Conservation (phyloP, 2,888 invertebrate genomes). For the Amphipoea lucens region DNA sequence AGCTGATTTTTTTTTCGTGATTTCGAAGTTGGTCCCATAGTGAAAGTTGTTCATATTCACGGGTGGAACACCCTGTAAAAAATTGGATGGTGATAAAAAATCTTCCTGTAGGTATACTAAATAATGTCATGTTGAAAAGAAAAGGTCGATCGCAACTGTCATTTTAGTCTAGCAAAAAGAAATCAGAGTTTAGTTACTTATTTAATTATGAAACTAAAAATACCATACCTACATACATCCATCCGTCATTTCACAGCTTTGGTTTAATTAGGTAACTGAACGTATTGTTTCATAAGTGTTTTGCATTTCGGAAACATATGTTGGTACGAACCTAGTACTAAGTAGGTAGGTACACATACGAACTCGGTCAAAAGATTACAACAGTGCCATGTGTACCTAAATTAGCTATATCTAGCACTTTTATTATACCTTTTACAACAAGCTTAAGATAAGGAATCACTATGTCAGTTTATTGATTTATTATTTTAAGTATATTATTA, state of each 20-base stretch:
- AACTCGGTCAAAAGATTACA: constrained; percentile 20
- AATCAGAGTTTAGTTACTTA: not conserved
- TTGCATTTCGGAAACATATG: not conserved
- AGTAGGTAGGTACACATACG: not conserved
- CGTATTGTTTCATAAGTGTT: constrained; percentile 15
- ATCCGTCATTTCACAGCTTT: not conserved
- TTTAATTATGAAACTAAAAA: not conserved
- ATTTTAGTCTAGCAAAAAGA: not conserved
- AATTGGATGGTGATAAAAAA: no score
- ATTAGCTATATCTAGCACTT: constrained; percentile 1
- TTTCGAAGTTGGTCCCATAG: no score
- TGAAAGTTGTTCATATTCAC: no score
- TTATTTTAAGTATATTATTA: constrained; percentile 8
- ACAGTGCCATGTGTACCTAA: not conserved
- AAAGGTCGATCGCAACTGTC: not conserved
- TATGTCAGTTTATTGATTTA: constrained; percentile 35
- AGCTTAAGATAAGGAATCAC: constrained; percentile 30
- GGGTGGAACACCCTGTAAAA: no score
- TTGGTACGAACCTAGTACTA: not conserved
- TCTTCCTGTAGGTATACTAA: no score
- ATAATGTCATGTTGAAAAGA: not conserved
- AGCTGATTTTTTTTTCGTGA: no score
- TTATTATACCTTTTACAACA: constrained; percentile 32
- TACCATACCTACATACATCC: not conserved
- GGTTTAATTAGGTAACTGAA: not conserved